Evolutionary conservation across 2,888 invertebrate genomes (phyloP).

Genomic region (Acrobasis suavella): DNA sequence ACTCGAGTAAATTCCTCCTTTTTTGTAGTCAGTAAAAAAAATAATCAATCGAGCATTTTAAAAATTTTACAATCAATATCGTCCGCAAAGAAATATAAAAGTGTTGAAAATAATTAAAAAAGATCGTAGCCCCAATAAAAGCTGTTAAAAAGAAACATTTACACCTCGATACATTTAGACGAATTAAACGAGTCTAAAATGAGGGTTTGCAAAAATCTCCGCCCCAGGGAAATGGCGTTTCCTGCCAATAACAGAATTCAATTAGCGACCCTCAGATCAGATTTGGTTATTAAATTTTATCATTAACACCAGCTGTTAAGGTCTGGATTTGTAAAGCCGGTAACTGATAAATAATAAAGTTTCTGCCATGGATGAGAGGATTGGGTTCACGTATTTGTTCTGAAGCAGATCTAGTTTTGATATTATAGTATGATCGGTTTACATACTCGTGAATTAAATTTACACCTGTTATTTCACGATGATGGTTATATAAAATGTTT

Average conservation of each 20-base stretch:
- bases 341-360: conserved; percentile 6
- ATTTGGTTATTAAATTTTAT: conserved; percentile 18
- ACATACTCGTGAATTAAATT: no score
- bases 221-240: conserved; percentile 23
- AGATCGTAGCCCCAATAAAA: conserved; percentile 1
- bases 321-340: conserved; percentile 12
- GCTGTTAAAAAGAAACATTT: conserved; percentile 10
- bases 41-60: no score
- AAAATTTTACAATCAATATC: background rate
- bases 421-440: background rate
- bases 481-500: no score
- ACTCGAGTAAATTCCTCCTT: no score
- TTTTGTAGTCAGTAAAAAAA: no score
- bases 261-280: conserved; percentile 26
- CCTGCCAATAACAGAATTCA: conserved; percentile 35
- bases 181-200: conserved; percentile 27
- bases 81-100: background rate
- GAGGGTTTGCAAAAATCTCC: conserved; percentile 31
- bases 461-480: no score
- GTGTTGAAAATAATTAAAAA: background rate
- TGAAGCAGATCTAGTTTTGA: conserved; percentile 5
- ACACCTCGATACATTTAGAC: conserved; percentile 18
- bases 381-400: conserved; percentile 4
- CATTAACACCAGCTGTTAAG: conserved; percentile 8
- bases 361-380: conserved; percentile 11